phyloP scores from a whole-genome alignment of 1,140 invertebrate genomes.

The Oncopeltus fasciatus region DNA sequence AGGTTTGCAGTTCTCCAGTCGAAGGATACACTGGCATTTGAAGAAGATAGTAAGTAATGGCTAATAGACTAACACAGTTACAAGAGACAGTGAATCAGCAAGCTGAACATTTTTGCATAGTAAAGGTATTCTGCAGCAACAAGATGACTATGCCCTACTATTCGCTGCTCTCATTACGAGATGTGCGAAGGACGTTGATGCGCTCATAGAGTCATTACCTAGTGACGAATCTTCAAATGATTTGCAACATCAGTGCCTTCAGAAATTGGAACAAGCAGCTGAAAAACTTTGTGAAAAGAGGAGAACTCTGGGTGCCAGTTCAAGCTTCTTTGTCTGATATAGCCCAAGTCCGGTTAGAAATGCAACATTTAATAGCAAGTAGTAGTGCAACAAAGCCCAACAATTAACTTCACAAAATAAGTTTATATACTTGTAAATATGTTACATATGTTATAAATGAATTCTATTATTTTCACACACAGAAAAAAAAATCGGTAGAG shows the following conservation, averaged over 20 bases:
- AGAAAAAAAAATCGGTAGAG: too few relatives aligned
- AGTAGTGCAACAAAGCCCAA: background rate
- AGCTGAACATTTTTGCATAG: slow-evolving; percentile 96
- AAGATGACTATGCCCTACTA: slow-evolving; percentile 56
- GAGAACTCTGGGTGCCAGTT: slow-evolving; percentile 74
- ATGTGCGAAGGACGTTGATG: slow-evolving; percentile 95
- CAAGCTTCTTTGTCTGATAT: slow-evolving; percentile 85
- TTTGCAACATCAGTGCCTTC: slow-evolving; percentile 58
- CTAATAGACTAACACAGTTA: slow-evolving; percentile 86
- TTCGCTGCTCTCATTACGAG: slow-evolving; percentile 64
- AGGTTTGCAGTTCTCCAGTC: too few relatives aligned
- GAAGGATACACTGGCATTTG: too few relatives aligned
- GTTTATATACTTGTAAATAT: background rate
- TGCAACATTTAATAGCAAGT: slow-evolving; percentile 37
- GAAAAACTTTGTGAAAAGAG: slow-evolving; percentile 81
- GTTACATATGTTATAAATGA: background rate
- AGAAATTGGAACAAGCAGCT: slow-evolving; percentile 76
- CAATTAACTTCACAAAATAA: background rate
- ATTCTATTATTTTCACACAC: background rate
- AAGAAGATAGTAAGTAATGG: slow-evolving; percentile 61
- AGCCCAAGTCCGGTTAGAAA: slow-evolving; percentile 77
- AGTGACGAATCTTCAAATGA: slow-evolving; percentile 90
- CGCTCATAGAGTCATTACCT: slow-evolving; percentile 88
- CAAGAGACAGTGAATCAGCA: slow-evolving; percentile 97
- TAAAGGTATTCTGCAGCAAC: slow-evolving; percentile 81